A percentile compares a stretch with the other conserved stretches of the same genome.
Evolutionary conservation across 2,888 invertebrate genomes (phyloP).

Genomic region (Microdon myrmicae): DNA sequence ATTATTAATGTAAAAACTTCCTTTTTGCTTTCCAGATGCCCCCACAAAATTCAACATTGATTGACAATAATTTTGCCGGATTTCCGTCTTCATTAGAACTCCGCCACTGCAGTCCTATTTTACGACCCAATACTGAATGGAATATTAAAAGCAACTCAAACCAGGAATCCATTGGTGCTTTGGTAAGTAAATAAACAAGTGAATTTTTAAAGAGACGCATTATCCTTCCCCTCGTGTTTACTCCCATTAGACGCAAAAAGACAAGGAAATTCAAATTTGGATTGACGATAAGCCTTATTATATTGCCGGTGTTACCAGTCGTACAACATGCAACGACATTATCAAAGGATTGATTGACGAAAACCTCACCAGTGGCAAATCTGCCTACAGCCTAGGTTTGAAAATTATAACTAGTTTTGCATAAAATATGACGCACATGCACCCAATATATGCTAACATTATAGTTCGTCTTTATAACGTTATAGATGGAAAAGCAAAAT

Average conservation of each 20-base stretch:
- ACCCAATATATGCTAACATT: not conserved
- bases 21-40: slow-evolving; percentile 55
- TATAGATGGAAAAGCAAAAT: slow-evolving; percentile 65
- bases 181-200: slow-evolving; percentile 55
- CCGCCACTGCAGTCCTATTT: slow-evolving; percentile 62
- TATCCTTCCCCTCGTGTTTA: not conserved
- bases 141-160: slow-evolving; percentile 58
- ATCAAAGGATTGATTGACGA: slow-evolving; percentile 66
- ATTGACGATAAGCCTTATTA: slow-evolving; percentile 62
- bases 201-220: not conserved
- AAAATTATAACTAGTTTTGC: slow-evolving; percentile 20
- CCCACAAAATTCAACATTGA: slow-evolving; percentile 65
- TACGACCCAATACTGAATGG: slow-evolving; percentile 54
- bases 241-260: slow-evolving; percentile 57
- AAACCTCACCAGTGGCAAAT: slow-evolving; percentile 59
- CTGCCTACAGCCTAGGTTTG: slow-evolving; percentile 50
- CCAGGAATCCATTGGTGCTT: slow-evolving; percentile 60
- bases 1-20: no score
- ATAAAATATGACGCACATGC: slow-evolving; percentile 2
- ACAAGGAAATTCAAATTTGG: slow-evolving; percentile 66
- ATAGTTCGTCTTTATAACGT: no score
- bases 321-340: slow-evolving; percentile 66
- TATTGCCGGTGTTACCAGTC: slow-evolving; percentile 64
- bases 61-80: slow-evolving; percentile 60
- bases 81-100: slow-evolving; percentile 59